A percentile compares a stretch with the other conserved stretches of the same genome.
These are phyloP conservation scores for Luperina testacea DNA, from an alignment of 2,888 invertebrate species.

Conservation along the genomic window DNA sequence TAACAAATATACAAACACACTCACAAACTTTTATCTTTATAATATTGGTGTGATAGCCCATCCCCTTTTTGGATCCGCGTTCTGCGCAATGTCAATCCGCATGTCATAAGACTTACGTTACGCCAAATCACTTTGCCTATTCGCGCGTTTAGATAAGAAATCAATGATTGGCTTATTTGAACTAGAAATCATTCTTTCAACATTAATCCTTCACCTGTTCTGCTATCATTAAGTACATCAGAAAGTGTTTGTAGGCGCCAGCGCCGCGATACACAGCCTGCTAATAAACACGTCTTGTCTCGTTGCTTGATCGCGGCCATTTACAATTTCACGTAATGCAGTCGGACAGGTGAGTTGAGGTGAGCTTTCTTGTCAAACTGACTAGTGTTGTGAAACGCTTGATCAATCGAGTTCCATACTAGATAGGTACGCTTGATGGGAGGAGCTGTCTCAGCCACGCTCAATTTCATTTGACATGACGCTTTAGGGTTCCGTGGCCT, in stretches of 20 bases:
- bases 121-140: constrained; percentile 33
- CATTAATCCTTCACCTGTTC: constrained; percentile 71
- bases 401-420: constrained; percentile 49
- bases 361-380: constrained; percentile 71
- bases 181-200: constrained; percentile 65
- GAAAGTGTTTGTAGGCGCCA: constrained; percentile 71
- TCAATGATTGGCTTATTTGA: constrained; percentile 62
- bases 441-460: constrained; percentile 44
- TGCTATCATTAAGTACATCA: constrained; percentile 78
- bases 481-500: constrained; percentile 23
- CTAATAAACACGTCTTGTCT: constrained; percentile 77
- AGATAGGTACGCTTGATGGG: constrained; percentile 41
- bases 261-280: constrained; percentile 60
- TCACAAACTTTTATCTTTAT: background rate
- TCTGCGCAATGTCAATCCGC: constrained; percentile 19
- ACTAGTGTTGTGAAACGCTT: constrained; percentile 64
- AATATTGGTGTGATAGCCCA: constrained; percentile 12
- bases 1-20: no score
- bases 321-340: constrained; percentile 74
- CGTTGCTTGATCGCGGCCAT: constrained; percentile 67
- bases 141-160: constrained; percentile 57
- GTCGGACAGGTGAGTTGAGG: constrained; percentile 73
- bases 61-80: constrained; percentile 13
- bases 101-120: constrained; percentile 37
- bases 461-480: constrained; percentile 26